Evolutionary conservation across 1,140 invertebrate species (phyloP).

Genomic region (Heliconius congener): DNA sequence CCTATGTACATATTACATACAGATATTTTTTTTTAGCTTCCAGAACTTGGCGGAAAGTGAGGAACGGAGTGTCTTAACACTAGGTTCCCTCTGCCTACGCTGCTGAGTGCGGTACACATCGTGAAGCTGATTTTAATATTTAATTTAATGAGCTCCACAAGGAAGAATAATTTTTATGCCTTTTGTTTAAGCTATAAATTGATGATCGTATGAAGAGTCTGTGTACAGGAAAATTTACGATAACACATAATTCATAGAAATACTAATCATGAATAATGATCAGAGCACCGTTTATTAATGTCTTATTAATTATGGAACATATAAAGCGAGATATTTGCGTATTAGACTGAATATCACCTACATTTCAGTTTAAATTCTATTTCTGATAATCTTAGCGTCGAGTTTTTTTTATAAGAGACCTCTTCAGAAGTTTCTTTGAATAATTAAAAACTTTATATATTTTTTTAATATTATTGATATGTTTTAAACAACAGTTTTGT

Average conservation of each 20-base stretch:
- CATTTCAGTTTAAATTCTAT: neutral
- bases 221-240: conserved; percentile 6
- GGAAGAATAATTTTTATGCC: neutral
- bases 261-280: conserved; percentile 11
- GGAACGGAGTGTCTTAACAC: too few relatives aligned
- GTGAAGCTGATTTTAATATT: too few relatives aligned
- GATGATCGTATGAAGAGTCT: neutral
- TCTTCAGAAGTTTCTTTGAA: too few relatives aligned
- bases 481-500: too few relatives aligned
- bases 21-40: too few relatives aligned
- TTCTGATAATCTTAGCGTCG: neutral
- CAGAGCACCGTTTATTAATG: neutral
- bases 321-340: neutral
- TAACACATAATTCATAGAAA: neutral
- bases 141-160: neutral
- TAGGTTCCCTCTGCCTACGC: too few relatives aligned
- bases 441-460: too few relatives aligned
- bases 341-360: conserved; percentile 4
- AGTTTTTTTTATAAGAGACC: too few relatives aligned
- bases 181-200: neutral
- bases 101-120: too few relatives aligned
- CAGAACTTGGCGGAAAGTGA: too few relatives aligned
- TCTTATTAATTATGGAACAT: conserved; percentile 24
- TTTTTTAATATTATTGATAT: too few relatives aligned
- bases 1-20: too few relatives aligned